phyloP scores from a whole-genome alignment of 2,888 invertebrate species.

The Unio delphinus region DNA sequence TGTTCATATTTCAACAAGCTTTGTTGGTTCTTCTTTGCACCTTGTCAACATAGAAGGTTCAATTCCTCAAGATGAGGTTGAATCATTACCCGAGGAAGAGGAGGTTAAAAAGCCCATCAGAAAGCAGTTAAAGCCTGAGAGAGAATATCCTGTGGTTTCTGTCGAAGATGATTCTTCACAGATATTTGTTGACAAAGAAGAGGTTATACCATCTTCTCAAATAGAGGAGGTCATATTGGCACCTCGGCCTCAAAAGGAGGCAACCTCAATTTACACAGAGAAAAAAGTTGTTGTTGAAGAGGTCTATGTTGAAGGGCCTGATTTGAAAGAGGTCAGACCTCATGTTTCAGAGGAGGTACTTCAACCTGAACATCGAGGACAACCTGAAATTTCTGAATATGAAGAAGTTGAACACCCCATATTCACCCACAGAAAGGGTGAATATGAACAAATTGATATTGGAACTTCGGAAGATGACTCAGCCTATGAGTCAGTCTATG shows the following conservation, averaged over 20 bases:
- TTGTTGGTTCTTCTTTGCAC: no score
- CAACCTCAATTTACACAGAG: background rate
- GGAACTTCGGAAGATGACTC: constrained; percentile 9
- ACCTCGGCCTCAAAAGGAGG: background rate
- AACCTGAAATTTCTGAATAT: constrained; percentile 6
- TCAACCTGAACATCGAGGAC: background rate
- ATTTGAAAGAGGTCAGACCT: constrained; percentile 3
- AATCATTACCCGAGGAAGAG: no score
- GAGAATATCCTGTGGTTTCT: no score
- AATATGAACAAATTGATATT: constrained; percentile 11
- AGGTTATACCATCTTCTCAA: constrained; percentile 14
- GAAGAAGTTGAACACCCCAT: background rate
- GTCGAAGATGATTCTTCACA: no score
- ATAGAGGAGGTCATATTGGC: constrained; percentile 23
- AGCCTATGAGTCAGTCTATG: background rate
- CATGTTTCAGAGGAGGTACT: background rate
- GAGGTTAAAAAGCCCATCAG: no score
- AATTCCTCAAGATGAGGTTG: no score
- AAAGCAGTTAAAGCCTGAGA: no score
- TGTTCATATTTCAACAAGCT: no score
- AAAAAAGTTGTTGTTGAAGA: constrained; percentile 7
- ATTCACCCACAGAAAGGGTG: background rate
- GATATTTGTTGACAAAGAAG: no score
- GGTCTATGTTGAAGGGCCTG: constrained; percentile 7
- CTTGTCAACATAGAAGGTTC: no score